Percentiles rank a stretch among this genome's conserved stretches.
phyloP scores from a whole-genome alignment of 2,797 vertebrate genomes.

The Threskiornis aethiopicus region DNA sequence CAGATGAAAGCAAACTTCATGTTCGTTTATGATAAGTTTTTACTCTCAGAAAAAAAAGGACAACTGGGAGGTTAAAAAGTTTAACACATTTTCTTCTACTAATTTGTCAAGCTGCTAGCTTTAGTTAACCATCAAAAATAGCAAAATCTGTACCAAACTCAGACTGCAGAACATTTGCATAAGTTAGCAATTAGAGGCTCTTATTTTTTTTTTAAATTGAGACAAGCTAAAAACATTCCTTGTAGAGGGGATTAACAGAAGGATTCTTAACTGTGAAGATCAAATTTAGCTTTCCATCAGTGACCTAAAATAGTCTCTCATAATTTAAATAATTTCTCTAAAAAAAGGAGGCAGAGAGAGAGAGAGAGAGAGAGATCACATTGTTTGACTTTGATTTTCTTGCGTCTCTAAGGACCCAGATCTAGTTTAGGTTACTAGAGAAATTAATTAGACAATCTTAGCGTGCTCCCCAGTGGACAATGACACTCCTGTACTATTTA shows the following conservation, averaged over 20 bases:
- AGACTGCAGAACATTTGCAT: background rate
- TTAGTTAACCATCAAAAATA: background rate
- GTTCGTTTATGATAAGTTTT: background rate
- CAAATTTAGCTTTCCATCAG: slow-evolving; percentile 18
- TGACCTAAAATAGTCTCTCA: slow-evolving; percentile 11
- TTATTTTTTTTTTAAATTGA: background rate
- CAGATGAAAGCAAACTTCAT: background rate
- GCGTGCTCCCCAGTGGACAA: background rate
- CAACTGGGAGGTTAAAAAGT: background rate
- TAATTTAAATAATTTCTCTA: slow-evolving; percentile 15
- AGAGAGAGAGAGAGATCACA: background rate
- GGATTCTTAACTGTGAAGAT: background rate
- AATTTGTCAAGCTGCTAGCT: background rate
- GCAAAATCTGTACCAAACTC: background rate
- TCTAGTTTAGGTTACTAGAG: slow-evolving; percentile 29
- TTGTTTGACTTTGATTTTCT: slow-evolving; percentile 30
- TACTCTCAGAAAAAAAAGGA: background rate
- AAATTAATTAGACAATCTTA: slow-evolving; percentile 49
- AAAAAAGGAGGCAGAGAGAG: background rate
- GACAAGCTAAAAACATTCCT: background rate
- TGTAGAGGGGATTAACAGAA: background rate
- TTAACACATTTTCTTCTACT: background rate
- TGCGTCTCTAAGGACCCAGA: background rate
- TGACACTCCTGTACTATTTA: background rate
- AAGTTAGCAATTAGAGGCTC: background rate